A percentile compares a stretch with the other conserved stretches of the same genome.
phyloP scores from a whole-genome alignment of 2,888 invertebrate genomes.

The Apoda limacodes region DNA sequence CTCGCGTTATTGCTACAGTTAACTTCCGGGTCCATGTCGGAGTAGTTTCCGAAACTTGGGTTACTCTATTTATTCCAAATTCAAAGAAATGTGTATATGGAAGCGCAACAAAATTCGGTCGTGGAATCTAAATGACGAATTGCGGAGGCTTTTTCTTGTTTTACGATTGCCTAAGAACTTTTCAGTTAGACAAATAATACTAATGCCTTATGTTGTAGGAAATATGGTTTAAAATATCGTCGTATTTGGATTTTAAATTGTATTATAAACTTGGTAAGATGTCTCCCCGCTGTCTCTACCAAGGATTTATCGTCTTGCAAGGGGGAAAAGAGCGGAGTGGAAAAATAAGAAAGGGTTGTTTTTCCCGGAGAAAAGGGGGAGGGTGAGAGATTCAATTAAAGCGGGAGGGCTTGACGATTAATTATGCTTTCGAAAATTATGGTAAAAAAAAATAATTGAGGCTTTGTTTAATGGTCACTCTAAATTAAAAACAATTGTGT shows the following conservation, averaged over 20 bases:
- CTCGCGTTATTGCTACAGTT: no score
- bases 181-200: slow-evolving; percentile 14
- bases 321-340: slow-evolving; percentile 45
- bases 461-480: slow-evolving; percentile 29
- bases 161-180: slow-evolving; percentile 27
- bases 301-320: slow-evolving; percentile 67
- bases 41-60: no score
- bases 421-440: slow-evolving; percentile 50
- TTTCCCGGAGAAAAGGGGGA: slow-evolving; percentile 51
- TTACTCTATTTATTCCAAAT: no score
- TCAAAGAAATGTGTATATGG: slow-evolving; percentile 52
- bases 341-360: slow-evolving; percentile 69
- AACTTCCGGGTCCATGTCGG: no score
- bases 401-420: slow-evolving; percentile 52
- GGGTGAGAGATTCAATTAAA: slow-evolving; percentile 63
- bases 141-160: slow-evolving; percentile 65
- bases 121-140: slow-evolving; percentile 68
- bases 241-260: no score
- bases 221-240: no score
- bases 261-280: slow-evolving; percentile 45
- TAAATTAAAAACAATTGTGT: slow-evolving; percentile 45
- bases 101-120: slow-evolving; percentile 48
- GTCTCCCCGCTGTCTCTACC: slow-evolving; percentile 62
- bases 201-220: no score
- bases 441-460: slow-evolving; percentile 29